A percentile compares a stretch with the other conserved stretches of the same genome.
These are phyloP conservation scores for Gadopsis marmoratus DNA, from an alignment of 2,797 vertebrate genomes.

Conservation along the genomic window DNA sequence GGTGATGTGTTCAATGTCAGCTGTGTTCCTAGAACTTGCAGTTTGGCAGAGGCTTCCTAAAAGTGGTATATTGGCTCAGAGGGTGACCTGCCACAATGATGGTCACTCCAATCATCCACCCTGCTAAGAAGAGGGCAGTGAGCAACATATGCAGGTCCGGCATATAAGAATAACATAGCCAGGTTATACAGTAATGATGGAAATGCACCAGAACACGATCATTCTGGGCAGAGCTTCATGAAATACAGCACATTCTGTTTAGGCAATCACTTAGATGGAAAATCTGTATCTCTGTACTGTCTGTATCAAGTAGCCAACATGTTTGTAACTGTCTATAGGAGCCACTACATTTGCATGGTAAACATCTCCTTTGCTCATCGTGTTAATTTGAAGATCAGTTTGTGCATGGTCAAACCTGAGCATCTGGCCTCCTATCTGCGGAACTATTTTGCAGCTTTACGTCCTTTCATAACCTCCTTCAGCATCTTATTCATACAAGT, in stretches of 20 bases:
- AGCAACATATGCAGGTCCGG: constrained; percentile 2
- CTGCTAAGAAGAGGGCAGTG: constrained; percentile 1
- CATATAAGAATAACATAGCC: neutral
- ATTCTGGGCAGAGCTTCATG: neutral
- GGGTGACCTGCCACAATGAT: constrained; percentile 10
- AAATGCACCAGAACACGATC: neutral
- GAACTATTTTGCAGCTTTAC: constrained; percentile 2
- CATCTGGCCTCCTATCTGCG: constrained; percentile 1
- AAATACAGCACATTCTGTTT: neutral
- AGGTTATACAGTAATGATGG: constrained; percentile 12
- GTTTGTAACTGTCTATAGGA: neutral
- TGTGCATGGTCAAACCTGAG: constrained; percentile 3
- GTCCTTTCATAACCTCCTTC: neutral
- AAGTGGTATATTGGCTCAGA: constrained; percentile 22
- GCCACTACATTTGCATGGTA: neutral
- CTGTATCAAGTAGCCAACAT: neutral
- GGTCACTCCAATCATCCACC: constrained; percentile 17
- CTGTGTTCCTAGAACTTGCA: constrained; percentile 16
- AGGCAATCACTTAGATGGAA: neutral
- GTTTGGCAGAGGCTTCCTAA: neutral
- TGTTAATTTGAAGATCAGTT: neutral
- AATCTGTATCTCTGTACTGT: neutral
- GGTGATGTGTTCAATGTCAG: constrained; percentile 17
- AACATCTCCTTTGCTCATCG: constrained; percentile 1
- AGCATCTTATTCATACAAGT: constrained; percentile 33